Evolutionary conservation across 2,797 vertebrate species (phyloP), one percentile per base, ranked within the genome.

Genomic region (Microchirus variegatus): DNA sequence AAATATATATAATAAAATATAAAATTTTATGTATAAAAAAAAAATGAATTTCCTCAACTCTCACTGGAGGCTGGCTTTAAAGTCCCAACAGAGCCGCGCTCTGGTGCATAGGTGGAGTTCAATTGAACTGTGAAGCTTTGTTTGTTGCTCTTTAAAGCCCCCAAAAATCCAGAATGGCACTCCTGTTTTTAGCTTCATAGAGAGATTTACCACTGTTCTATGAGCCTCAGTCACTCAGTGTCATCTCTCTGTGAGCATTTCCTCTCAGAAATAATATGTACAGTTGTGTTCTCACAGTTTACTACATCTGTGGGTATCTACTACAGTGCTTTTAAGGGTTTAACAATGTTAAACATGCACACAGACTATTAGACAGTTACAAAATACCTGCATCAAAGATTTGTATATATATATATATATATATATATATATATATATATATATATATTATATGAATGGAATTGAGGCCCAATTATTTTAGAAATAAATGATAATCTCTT

Each of bases 21-120:
- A 31, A 31, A 78, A 70, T 75, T 70, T 47, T 78, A 51, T 78
- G 50, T 81, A 81, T 52, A 77, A 77, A 80, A 36, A 80, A 36
- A 57, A 62, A 59, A 51, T 61, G 55, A 81, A 74, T 72, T 53
- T 58, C 67, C 15, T 76, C 31, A 48, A 63, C 53, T 65, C 65
- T 63, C 11, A 48, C 42, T 47, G 36, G 61, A 75, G 48, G 49
- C 59, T 18, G 55, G 48, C 63, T 73, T 43, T 14, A 35, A 53
- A 19, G 40, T 48, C 26, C 18, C 9, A 57, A 47, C 53, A 75
- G 63, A 56, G 46, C 53, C 55, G 19, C 14, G 42, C 63, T 70
- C 57, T 41, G 37, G 62, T 31, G 16, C 59, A 53, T 40, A 46
- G 41, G 57, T 69, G 75, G 36, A 75, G 70, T 63, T 70, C 2